Base-by-base conservation (phyloP, 2,888 invertebrate species). In the Athalia circularis region DNA sequence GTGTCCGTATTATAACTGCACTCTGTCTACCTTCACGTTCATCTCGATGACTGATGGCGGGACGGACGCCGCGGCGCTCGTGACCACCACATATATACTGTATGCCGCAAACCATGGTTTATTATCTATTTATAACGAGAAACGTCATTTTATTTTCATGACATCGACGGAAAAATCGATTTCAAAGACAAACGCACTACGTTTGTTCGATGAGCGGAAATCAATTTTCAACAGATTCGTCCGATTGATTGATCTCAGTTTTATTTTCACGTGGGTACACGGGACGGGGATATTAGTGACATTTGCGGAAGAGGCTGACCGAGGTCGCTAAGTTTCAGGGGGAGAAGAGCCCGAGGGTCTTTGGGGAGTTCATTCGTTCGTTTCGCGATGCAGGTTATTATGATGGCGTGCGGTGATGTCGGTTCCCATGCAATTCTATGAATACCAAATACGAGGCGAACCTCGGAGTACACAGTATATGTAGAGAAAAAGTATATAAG, bases 391-490 rank as follows among this genome's bases (percentile, higher is more conserved):
- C 47, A 11, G 48, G 9, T 62, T 13, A 15, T 15, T 15, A 29
- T 29, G 29, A 54, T 29, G 13, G 45, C 75, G 29, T 29, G 75
- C 52, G 6, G 62, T 64, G 29, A 29, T 29, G 75, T 72, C 65
- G 81, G 83, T 83, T 85, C 84, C 83, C 84, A 85, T 84, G 87
- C 85, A 85, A 85, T 87, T 87, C 87, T 88, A 87, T 88, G 88
- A 88, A 88, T 88, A 88, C 87, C 83, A 88, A 88, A 88, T 88
- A 87, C 86, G 87, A 87, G 86, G 87, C 86, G 72, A 72, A 59
- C 72, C 57, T 72, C 72, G 57, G 57, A 43, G 52, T 47, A 50
- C 29, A n/a, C 47, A 9, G 72, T 72, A 29, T 29, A 29, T 29
- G 29, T 29, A 29, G 0, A 29, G 0, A 29, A 29, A 29, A 29